phyloP scores from a whole-genome alignment of 23 tunicate species.

The Styela plicata region DNA sequence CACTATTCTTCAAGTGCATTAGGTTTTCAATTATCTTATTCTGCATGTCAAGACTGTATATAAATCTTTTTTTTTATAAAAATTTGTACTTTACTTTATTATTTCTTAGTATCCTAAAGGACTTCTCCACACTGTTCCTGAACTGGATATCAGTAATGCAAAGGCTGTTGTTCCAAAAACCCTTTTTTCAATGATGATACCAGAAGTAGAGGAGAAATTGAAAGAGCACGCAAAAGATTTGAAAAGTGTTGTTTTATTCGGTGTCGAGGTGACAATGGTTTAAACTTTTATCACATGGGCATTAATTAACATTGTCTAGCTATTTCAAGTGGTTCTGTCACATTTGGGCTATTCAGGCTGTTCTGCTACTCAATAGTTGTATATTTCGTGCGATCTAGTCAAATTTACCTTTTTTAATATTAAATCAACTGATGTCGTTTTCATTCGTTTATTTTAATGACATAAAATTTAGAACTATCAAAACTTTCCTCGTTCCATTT shows the following conservation, averaged over 20 bases:
- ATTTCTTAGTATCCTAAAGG: constrained; percentile 88
- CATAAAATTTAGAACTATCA: too few relatives aligned
- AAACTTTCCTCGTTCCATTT: too few relatives aligned
- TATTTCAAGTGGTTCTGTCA: too few relatives aligned
- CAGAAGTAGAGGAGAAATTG: constrained; percentile 46
- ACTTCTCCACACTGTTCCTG: constrained; percentile 70
- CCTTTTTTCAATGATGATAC: constrained; percentile 69
- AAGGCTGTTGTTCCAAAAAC: constrained; percentile 63
- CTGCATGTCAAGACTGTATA: background rate
- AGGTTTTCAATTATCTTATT: background rate
- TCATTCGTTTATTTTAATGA: too few relatives aligned
- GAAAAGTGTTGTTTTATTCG: constrained; percentile 67
- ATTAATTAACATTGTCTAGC: too few relatives aligned
- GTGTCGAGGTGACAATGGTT: constrained; percentile 55
- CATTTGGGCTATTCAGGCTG: too few relatives aligned
- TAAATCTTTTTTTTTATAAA: background rate
- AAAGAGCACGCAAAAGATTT: constrained; percentile 7
- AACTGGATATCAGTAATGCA: constrained; percentile 60
- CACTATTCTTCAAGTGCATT: background rate
- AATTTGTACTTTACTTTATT: background rate
- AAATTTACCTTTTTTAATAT: too few relatives aligned
- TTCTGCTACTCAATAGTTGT: too few relatives aligned
- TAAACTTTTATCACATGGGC: too few relatives aligned
- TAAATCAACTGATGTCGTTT: too few relatives aligned
- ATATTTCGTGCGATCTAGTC: too few relatives aligned